Evolutionary conservation across 2,888 invertebrate genomes (phyloP), one percentile per base, ranked within the genome.

Genomic region (Amblyteles armatorius): DNA sequence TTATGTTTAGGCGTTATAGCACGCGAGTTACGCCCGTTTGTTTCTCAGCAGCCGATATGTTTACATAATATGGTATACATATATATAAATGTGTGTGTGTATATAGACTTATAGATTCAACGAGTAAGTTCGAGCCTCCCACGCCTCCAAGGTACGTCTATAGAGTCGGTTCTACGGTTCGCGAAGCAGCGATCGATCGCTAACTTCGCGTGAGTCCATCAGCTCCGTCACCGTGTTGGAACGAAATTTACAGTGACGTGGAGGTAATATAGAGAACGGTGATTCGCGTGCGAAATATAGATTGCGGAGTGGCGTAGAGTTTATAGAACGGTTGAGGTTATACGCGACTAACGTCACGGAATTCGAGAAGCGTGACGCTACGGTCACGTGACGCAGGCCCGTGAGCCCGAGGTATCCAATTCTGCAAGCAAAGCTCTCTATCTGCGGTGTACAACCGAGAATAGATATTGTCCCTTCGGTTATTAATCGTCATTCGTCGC

Each of bases 121-220:
- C 29, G 33, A 44, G 44, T 33, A 36, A 60, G 73, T 60, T 36
- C 73, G 9, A 60, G 29, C 73, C 36, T 72, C 72, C 72, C 72
- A 40, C 36, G 57, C 60, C 29, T 9, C 33, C 26, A 13, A 29
- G 26, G 57, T 57, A 26, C 19, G 52, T 19, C 19, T 52, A 44
- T 16, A 44, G 11, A 40, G 44, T 52, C 19, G 19, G 60, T 26
- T 80, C 16, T 73, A 22, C 48, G 48, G 68, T 68, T 16, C 22
- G 29, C 68, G 60, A 63, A 29, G 2, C 11, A 29, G 19, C 76
- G 65, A 84, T 84, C 80, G 83, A 84, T 84, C 80, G 79, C 40
- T 67, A 72, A 72, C 67, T 71, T 80, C 76, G 76, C 67, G 52
- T 57, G 76, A 71, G 79, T 55, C 36, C 73, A 74, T 74, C 69